Evolutionary conservation across 2,113 vertebrate genomes (phyloP).

Genomic region (Brachypteracias leptosomus): DNA sequence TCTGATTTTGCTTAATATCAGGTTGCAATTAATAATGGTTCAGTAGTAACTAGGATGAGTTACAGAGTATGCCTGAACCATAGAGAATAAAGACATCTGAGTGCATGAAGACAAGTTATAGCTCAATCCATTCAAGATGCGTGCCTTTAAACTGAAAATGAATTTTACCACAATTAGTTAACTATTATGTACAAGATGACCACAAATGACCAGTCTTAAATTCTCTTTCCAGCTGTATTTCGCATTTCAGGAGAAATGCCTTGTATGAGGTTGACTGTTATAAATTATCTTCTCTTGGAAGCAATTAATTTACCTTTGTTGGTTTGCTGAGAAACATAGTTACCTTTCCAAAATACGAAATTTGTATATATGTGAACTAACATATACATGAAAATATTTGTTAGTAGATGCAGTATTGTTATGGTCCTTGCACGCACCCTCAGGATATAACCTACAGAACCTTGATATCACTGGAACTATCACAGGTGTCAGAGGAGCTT

Average conservation of each 20-base stretch:
- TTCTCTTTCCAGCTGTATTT: not conserved
- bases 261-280: not conserved
- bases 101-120: not conserved
- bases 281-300: not conserved
- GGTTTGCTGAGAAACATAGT: not conserved
- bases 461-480: not conserved
- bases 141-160: not conserved
- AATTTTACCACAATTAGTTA: not conserved
- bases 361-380: not conserved
- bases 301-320: not conserved
- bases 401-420: not conserved
- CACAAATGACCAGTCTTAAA: not conserved
- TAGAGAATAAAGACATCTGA: not conserved
- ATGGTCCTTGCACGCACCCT: not conserved
- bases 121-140: rapidly evolving
- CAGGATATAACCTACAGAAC: not conserved
- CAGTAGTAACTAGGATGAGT: not conserved
- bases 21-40: not conserved
- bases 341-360: not conserved
- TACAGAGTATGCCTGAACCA: not conserved
- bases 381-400: not conserved
- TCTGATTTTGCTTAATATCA: not conserved
- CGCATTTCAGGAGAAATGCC: not conserved
- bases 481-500: not conserved
- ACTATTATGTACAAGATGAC: not conserved